Conservation (phyloP, 2,113 vertebrate genomes). For the Abramis brama region DNA sequence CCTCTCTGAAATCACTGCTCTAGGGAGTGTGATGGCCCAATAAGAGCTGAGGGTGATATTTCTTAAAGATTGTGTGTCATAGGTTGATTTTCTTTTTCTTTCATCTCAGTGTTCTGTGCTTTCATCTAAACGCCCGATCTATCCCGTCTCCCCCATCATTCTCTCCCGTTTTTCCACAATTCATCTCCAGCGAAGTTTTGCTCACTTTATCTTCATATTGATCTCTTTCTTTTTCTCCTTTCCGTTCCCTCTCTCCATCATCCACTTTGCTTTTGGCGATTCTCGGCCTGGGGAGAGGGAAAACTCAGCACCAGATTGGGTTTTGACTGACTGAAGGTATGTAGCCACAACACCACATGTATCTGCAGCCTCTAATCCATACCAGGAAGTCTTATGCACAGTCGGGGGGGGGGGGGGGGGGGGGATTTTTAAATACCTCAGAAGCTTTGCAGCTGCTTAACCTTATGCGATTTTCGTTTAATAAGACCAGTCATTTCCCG, state of each 20-base stretch:
- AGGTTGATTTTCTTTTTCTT: slow-evolving; percentile 35
- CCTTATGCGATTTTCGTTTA: slow-evolving; percentile 70
- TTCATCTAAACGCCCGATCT: background rate
- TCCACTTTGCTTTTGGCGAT: background rate
- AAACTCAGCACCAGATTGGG: slow-evolving; percentile 79
- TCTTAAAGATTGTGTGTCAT: slow-evolving; percentile 1
- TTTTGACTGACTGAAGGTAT: slow-evolving; percentile 78
- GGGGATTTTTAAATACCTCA: slow-evolving; percentile 67
- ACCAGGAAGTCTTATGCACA: slow-evolving; percentile 71
- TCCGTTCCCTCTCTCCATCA: background rate
- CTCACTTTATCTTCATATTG: background rate
- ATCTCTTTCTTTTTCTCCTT: background rate
- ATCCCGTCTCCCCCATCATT: slow-evolving; percentile 8
- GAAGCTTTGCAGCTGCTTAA: slow-evolving; percentile 74
- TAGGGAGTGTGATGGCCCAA: slow-evolving; percentile 29
- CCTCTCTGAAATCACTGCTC: background rate
- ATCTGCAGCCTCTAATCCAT: slow-evolving; percentile 72
- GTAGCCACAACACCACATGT: slow-evolving; percentile 78
- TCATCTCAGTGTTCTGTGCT: background rate
- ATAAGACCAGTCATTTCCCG: slow-evolving; percentile 52
- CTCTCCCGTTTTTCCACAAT: background rate
- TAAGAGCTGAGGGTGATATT: slow-evolving; percentile 7
- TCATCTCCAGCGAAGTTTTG: background rate
- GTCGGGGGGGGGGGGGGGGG: slow-evolving; percentile 57
- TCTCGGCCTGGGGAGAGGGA: background rate